phyloP scores from a whole-genome alignment of 1,140 invertebrate species.

The Eumaeus atala region DNA sequence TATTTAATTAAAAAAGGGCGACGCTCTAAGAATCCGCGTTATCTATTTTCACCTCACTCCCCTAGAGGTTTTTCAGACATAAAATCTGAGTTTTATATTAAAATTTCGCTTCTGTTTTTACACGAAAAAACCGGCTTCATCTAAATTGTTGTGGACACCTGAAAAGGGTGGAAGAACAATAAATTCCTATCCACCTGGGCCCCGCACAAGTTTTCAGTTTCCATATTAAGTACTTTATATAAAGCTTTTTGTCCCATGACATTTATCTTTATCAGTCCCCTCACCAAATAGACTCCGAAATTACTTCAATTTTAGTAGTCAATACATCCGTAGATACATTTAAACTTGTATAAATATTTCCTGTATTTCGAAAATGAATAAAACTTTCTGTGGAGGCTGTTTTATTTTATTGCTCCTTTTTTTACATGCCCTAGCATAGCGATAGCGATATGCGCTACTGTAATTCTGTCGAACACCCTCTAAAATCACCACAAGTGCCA shows the following conservation, averaged over 20 bases:
- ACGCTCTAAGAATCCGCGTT: slow-evolving; percentile 1
- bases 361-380: too few species aligned
- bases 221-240: not conserved
- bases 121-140: slow-evolving; percentile 11
- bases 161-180: slow-evolving; percentile 15
- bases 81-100: slow-evolving; percentile 8
- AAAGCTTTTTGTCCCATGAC: not conserved
- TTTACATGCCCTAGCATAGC: too few species aligned
- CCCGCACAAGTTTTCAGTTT: slow-evolving; percentile 4
- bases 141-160: slow-evolving; percentile 14
- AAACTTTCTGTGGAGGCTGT: too few species aligned
- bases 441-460: too few species aligned
- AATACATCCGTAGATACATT: too few species aligned
- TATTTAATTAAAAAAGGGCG: slow-evolving; percentile 5
- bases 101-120: slow-evolving; percentile 11
- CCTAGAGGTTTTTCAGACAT: not conserved
- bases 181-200: slow-evolving; percentile 14
- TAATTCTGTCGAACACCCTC: too few species aligned
- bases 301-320: too few species aligned
- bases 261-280: too few species aligned
- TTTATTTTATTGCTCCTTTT: too few species aligned
- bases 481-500: too few species aligned
- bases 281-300: too few species aligned
- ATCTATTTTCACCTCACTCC: slow-evolving; percentile 10
- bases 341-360: too few species aligned